Evolutionary conservation across 2,797 vertebrate genomes (phyloP).

Genomic region (Aulostomus chinensis): DNA sequence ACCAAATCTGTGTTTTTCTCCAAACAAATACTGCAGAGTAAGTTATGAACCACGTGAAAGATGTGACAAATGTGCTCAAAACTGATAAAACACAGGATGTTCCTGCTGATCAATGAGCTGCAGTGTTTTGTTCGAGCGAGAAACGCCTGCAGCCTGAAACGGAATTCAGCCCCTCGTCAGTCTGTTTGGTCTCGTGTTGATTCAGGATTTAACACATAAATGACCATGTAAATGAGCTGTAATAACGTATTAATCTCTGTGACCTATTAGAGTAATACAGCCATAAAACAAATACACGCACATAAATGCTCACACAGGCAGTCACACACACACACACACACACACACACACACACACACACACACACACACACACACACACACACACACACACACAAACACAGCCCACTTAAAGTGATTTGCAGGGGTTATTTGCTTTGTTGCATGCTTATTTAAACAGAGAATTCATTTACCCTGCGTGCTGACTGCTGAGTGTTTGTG

Average conservation of each 20-base stretch:
- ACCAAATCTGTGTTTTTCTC: too few relatives aligned
- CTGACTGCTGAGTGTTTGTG: constrained; percentile 3
- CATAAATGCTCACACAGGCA: neutral
- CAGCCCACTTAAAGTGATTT: constrained; percentile 55
- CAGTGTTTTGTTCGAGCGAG: too few relatives aligned
- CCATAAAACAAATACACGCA: constrained; percentile 36
- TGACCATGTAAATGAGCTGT: constrained; percentile 56
- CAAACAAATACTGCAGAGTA: too few relatives aligned
- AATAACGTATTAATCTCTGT: constrained; percentile 68
- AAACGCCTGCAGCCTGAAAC: too few relatives aligned
- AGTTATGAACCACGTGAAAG: too few relatives aligned
- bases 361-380: constrained; percentile 3
- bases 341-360: constrained; percentile 11
- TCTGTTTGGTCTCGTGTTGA: constrained; percentile 41
- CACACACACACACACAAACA: constrained; percentile 9
- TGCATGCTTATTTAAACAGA: constrained; percentile 39
- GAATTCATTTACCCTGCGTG: constrained; percentile 25
- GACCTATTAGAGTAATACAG: constrained; percentile 52
- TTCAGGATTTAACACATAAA: constrained; percentile 65
- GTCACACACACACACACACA: constrained; percentile 11
- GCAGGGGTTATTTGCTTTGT: constrained; percentile 48
- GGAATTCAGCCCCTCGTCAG: constrained; percentile 3
- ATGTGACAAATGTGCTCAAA: too few relatives aligned
- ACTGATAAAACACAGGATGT: too few relatives aligned
- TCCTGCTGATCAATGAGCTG: too few relatives aligned